These are phyloP conservation scores for Cryptotermes secundus DNA, from an alignment of 1,140 invertebrate genomes.

Conservation along the genomic window DNA sequence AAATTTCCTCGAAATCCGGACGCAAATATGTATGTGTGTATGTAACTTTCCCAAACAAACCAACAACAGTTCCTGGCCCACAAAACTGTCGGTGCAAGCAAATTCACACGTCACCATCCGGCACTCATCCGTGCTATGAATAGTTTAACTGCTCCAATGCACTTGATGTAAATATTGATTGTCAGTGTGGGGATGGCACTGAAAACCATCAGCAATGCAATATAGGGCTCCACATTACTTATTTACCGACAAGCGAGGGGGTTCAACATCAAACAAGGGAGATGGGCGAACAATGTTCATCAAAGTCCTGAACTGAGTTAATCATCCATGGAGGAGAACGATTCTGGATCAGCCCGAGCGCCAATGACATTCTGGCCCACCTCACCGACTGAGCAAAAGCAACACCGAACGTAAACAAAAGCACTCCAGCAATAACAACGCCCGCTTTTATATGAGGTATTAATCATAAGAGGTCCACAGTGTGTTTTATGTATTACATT, in stretches of 20 bases:
- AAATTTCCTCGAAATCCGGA: neutral
- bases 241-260: neutral
- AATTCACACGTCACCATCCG: neutral
- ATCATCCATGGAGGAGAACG: neutral
- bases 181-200: neutral
- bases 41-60: neutral
- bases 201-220: conserved; percentile 15
- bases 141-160: neutral
- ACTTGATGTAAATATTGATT: conserved; percentile 15
- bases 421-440: neutral
- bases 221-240: neutral
- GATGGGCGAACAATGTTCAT: conserved; percentile 3
- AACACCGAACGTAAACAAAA: neutral
- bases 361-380: neutral
- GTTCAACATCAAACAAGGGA: neutral
- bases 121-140: conserved; percentile 3
- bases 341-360: neutral
- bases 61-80: neutral
- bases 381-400: neutral
- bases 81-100: neutral
- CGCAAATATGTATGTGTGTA: neutral
- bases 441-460: neutral
- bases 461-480: neutral
- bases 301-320: neutral
- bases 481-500: neutral